A percentile compares a stretch with the other conserved stretches of the same genome.
Conservation (phyloP, 2,888 invertebrate genomes). For the Plebejus argus region DNA sequence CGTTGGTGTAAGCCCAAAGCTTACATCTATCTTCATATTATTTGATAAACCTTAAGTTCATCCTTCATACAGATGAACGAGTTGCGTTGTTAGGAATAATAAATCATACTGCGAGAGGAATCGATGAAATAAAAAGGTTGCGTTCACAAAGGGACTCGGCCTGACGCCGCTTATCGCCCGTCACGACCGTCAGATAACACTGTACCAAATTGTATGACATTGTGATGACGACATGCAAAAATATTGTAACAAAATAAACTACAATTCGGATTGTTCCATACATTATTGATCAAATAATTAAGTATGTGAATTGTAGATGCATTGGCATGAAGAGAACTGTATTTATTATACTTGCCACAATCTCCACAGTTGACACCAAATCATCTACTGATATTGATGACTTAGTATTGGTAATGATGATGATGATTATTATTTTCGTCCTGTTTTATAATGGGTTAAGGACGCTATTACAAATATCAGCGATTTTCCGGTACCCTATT, state of each 20-base stretch:
- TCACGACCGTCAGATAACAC: not conserved
- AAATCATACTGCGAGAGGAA: not conserved
- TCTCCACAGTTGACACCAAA: too few species aligned
- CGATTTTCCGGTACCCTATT: too few species aligned
- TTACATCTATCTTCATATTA: not conserved
- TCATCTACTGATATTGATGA: too few species aligned
- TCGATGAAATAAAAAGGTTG: constrained; percentile 4
- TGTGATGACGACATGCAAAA: not conserved
- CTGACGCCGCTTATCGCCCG: not conserved
- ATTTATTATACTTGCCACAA: too few species aligned
- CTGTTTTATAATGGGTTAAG: not conserved
- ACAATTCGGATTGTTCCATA: not conserved
- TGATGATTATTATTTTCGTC: not conserved
- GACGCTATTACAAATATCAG: too few species aligned
- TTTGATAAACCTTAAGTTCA: not conserved
- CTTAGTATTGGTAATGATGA: too few species aligned
- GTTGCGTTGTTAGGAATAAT: not conserved
- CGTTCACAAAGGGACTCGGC: not conserved
- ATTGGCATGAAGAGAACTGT: too few species aligned
- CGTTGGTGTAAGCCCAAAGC: too few species aligned
- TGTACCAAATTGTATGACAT: not conserved
- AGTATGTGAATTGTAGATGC: too few species aligned
- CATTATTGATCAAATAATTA: not conserved
- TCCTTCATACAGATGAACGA: not conserved
- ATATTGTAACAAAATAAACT: not conserved